Base-by-base conservation (phyloP, 2,113 vertebrate species). In the Apteryx owenii region DNA sequence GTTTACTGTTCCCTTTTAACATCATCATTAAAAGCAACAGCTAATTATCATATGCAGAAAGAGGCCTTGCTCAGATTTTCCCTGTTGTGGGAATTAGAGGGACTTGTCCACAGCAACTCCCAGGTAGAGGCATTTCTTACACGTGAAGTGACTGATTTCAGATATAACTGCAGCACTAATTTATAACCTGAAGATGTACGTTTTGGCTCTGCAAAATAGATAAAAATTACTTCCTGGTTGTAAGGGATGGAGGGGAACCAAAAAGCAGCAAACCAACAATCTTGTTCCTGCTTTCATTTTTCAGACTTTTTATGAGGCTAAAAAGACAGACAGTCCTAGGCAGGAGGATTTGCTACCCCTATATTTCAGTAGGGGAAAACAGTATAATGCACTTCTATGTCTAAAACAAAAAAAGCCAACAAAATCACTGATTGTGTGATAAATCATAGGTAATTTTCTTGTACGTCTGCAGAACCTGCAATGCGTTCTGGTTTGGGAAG, bases 361-460 rank as follows among this genome's bases (percentile, higher is more conserved):
- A 3, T 95, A 87, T 95, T 96, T 97, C 94, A 92, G 65, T 16
- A 91, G 26, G 22, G 76, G 66, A 93, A 60, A 85, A 90, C 72
- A 58, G 33, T 81, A 81, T 90, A 90, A 92, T 4, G 29, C 1
- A 7, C 20, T 93, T 94, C 93, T 87, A 60, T 92, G 78, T 76
- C 0, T 22, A 72, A 90, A 95, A 92, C 92, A 93, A 92, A 96
- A 42, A 95, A 96, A 94, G 65, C 40, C 83, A 81, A 70, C 73
- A 94, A 84, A 94, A 88, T 54, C 79, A 58, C 36, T 79, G 83
- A 90, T 80, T 87, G 90, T 60, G 88, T 93, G 79, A 94, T 97
- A 97, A 97, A 97, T 96, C 93, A 95, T 33, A 54, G 69, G 89
- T 61, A 62, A 80, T 96, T 96, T 90, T 85, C 90, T 68, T 54